Evolutionary conservation across 2,797 vertebrate species (phyloP), one percentile per base, ranked within the genome.

Genomic region (Octomys mimax): DNA sequence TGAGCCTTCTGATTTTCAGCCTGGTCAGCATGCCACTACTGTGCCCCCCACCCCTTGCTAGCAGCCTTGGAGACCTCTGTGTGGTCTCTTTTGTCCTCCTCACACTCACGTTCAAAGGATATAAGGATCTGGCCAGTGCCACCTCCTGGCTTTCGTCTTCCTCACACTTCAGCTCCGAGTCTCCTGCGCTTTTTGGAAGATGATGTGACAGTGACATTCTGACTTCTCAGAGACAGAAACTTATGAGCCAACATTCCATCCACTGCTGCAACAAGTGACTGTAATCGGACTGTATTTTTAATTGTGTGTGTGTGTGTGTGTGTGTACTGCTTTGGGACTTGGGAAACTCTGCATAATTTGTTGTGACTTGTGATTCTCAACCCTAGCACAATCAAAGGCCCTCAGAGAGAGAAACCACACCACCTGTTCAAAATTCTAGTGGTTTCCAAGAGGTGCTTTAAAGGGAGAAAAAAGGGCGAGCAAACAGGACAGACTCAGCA

Each of bases 1-100:
- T 78, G 24, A 6, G 21, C 42, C 42, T 90, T 61, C 93, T 92
- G 77, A 75, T 61, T 85, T 96, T 28, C 28, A 54, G 26, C 70
- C 36, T 39, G 33, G 39, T 84, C 59, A 75, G n/a, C 95, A 80
- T 28, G 39, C 77, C 12, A 21, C n/a, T 26, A 6, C 18, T 19
- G 31, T 8, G 26, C 14, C 64, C 13, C 16, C 3, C 0, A 4
- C 33, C 33, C n/a, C 57, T 16, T 62, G 52, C 6, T 9, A 4
- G 19, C 14, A 26, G 52, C 12, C 70, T 42, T n/a, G 4, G 2
- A 70, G 71, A 33, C 68, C 21, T 6, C 2, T 26, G 42, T 36
- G 33, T 18, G 46, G 6, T 54, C 83, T 54, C 62, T 31, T 52
- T 39, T 21, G 8, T 73, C 33, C 68, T 61, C 1, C 11, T 4